Percentiles rank a stretch among this genome's conserved stretches.
These are phyloP conservation scores for Intellagama lesueurii DNA, from an alignment of 2,797 vertebrate genomes.

Conservation along the genomic window DNA sequence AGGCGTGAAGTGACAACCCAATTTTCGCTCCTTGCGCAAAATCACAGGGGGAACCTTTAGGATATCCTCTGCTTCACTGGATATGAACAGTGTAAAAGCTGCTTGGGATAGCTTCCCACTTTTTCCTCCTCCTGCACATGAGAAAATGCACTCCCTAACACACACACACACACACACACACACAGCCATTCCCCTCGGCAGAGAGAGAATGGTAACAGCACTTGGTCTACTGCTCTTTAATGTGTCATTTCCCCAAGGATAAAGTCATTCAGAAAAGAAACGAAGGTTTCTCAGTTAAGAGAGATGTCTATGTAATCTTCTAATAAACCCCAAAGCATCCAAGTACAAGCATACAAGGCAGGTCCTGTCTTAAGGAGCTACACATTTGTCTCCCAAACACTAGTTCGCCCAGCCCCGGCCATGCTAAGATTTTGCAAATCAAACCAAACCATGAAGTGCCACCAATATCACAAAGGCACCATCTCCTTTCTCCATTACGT, in stretches of 20 bases:
- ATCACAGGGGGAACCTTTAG: slow-evolving; percentile 44
- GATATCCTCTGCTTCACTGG: slow-evolving; percentile 25
- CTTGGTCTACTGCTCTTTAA: slow-evolving; percentile 55
- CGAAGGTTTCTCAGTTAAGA: slow-evolving; percentile 49
- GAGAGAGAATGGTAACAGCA: slow-evolving; percentile 32
- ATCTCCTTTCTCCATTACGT: too few relatives aligned
- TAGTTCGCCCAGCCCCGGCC: neutral
- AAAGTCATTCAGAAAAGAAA: slow-evolving; percentile 49
- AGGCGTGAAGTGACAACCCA: neutral
- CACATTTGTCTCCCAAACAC: neutral
- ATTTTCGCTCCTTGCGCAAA: neutral
- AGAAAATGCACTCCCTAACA: slow-evolving; percentile 57
- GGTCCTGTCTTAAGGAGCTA: neutral
- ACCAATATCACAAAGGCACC: neutral
- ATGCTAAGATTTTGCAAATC: neutral
- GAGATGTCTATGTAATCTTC: slow-evolving; percentile 57
- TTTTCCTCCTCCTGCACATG: slow-evolving; percentile 54
- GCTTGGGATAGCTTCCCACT: slow-evolving; percentile 53
- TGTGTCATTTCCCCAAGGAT: neutral
- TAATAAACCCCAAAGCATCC: slow-evolving; percentile 59
- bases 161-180: neutral
- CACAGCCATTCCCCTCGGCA: slow-evolving; percentile 2
- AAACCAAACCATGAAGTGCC: neutral
- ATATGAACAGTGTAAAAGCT: slow-evolving; percentile 50
- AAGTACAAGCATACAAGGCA: neutral